phyloP scores from a whole-genome alignment of 2,888 invertebrate genomes.

The Agrenia bidenticulata region DNA sequence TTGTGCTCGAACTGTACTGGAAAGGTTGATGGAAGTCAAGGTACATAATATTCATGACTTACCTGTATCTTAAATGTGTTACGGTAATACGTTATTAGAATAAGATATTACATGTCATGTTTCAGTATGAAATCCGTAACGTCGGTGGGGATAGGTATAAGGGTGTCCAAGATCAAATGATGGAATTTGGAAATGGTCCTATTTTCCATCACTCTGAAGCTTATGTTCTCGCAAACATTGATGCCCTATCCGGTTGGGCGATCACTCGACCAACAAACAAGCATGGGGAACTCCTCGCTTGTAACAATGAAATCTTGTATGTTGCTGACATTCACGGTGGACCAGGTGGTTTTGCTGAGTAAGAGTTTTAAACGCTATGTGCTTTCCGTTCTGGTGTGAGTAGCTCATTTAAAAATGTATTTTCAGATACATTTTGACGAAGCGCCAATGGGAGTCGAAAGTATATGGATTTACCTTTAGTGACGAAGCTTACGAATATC shows the following conservation, averaged over 20 bases:
- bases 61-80: neutral
- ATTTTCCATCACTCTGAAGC: slow-evolving; percentile 80
- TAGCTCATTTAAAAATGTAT: too few species aligned
- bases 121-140: slow-evolving; percentile 30
- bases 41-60: slow-evolving; percentile 20
- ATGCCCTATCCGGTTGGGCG: slow-evolving; percentile 84
- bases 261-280: slow-evolving; percentile 75
- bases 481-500: slow-evolving; percentile 74
- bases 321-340: slow-evolving; percentile 98
- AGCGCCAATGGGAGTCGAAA: slow-evolving; percentile 65
- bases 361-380: slow-evolving; percentile 8
- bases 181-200: slow-evolving; percentile 26
- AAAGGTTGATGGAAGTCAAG: slow-evolving; percentile 49
- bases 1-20: slow-evolving; percentile 38
- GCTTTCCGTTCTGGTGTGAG: neutral
- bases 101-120: too few species aligned
- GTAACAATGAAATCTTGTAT: slow-evolving; percentile 64
- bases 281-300: slow-evolving; percentile 57
- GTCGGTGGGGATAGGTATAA: slow-evolving; percentile 26
- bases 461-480: slow-evolving; percentile 94
- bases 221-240: slow-evolving; percentile 97
- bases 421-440: slow-evolving; percentile 71
- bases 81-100: neutral
- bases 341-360: slow-evolving; percentile 94
- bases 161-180: slow-evolving; percentile 23